Evolutionary conservation across 2,888 invertebrate genomes (phyloP), one percentile per base, ranked within the genome.

Genomic region (Xestobium rufovillosum): DNA sequence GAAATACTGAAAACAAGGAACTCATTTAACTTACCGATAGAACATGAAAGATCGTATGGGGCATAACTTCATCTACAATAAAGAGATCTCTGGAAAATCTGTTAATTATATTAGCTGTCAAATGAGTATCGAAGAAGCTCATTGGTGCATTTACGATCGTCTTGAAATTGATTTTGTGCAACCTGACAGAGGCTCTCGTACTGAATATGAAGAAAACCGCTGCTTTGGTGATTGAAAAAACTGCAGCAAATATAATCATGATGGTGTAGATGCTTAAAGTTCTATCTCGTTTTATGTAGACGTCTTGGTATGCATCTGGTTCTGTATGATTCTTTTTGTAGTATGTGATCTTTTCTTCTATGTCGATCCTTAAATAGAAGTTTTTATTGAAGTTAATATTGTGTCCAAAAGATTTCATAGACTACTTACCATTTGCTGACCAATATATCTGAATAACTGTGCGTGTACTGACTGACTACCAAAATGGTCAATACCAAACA

Each of bases 1-100:
- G 8, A n/a, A 27, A 27, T 27, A 8, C 6, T 10, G 6, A 12
- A 6, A n/a, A n/a, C n/a, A n/a, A n/a, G n/a, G n/a, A n/a, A n/a
- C n/a, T 27, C n/a, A 4, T 3, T 16, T 8, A 36, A 12, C 31
- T 41, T n/a, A 41, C 41, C 17, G 29, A 30, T 10, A 41, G 36
- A 2, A 43, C 33, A n/a, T 41, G 35, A 11, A 36, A 30, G 6
- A 37, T 26, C 12, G 35, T 25, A 11, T 39, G 39, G 3, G 44
- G 41, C 2, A 42, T n/a, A 16, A 28, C 14, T 28, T 44, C 44
- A 19, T 44, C 44, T n/a, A 44, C 31, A 4, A 19, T 29, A 1
- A 26, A 31, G 31, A 44, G 26, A 31, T 47, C 76, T 74, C 42
- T 90, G 62, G 42, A 62, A 76, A 36, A 85, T 70, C 46, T 73